A percentile compares a stretch with the other conserved stretches of the same genome.
These are phyloP conservation scores for Hanleya hanleyi DNA, from an alignment of 2,888 invertebrate species.

Conservation along the genomic window DNA sequence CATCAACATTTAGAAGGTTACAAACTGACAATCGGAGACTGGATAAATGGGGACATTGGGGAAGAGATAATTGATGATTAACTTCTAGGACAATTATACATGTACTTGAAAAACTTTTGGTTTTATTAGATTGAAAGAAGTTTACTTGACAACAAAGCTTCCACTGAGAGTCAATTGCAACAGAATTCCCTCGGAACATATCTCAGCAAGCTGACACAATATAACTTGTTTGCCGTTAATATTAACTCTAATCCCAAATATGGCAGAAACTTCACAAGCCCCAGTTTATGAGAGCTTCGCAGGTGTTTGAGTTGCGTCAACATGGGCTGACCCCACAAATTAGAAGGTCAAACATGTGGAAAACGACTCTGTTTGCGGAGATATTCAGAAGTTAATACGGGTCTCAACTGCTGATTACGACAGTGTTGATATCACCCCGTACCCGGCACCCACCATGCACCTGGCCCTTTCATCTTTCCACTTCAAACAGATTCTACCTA, in stretches of 20 bases:
- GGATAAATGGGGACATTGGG: too few species aligned
- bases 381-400: neutral
- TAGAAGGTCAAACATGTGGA: neutral
- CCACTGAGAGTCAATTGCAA: too few species aligned
- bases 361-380: neutral
- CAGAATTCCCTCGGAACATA: too few species aligned
- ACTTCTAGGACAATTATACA: too few species aligned
- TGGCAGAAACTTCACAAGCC: neutral
- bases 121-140: too few species aligned
- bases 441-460: neutral
- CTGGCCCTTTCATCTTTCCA: conserved; percentile 1
- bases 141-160: too few species aligned
- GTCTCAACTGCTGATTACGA: neutral
- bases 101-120: too few species aligned
- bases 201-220: too few species aligned
- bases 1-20: too few species aligned
- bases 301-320: neutral
- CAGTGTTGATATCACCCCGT: neutral
- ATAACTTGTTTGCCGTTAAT: neutral
- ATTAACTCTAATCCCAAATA: conserved; percentile 1
- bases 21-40: too few species aligned
- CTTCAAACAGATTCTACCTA: neutral
- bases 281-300: neutral
- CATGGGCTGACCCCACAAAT: neutral
- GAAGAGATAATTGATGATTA: too few species aligned